Conservation (phyloP, 2,113 vertebrate genomes). For the Chaetops frenatus region DNA sequence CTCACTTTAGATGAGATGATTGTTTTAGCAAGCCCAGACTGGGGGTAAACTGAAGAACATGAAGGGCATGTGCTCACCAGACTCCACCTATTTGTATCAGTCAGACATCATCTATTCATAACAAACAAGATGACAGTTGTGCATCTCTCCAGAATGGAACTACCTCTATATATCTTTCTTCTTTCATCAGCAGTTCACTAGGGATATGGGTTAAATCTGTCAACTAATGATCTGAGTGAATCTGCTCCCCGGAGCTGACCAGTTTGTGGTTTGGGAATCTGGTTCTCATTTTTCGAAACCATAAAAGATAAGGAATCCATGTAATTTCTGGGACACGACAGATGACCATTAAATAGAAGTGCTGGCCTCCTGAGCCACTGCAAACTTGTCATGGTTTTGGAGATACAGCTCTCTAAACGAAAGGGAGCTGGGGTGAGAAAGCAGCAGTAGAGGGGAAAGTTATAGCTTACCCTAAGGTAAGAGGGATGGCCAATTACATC, state of each 20-base stretch:
- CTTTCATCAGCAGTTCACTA: neutral
- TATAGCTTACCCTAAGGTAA: neutral
- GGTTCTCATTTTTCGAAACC: neutral
- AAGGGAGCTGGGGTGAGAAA: neutral
- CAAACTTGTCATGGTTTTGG: neutral
- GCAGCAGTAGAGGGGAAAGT: neutral
- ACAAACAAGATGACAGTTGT: neutral
- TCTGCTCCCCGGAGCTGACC: neutral
- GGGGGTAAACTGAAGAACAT: neutral
- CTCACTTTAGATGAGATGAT: neutral
- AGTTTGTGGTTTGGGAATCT: neutral
- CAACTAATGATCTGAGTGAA: neutral
- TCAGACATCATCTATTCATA: neutral
- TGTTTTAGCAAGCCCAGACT: neutral
- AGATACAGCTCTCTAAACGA: neutral
- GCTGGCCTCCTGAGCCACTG: neutral
- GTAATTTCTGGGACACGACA: neutral
- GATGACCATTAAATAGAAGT: neutral
- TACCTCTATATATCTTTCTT: neutral
- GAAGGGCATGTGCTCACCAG: neutral
- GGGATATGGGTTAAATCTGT: neutral
- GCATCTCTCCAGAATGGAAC: neutral
- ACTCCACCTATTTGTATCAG: neutral
- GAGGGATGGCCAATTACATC: neutral
- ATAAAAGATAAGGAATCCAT: neutral